These are phyloP conservation scores for Caiman crocodilus DNA, from an alignment of 2,797 vertebrate genomes.

Conservation along the genomic window DNA sequence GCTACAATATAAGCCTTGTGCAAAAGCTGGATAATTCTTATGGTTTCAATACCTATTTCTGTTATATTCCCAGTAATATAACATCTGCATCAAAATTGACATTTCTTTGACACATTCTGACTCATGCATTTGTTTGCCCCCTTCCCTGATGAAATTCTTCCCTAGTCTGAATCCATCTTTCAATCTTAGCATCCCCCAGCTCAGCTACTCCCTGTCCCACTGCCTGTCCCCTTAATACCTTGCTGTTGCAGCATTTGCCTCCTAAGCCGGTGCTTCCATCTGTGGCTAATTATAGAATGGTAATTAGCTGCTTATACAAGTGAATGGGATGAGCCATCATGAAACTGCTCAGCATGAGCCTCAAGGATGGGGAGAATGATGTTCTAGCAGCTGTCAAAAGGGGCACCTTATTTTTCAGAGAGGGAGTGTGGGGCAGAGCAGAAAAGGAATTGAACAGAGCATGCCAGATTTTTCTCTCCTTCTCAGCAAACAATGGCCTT, in stretches of 20 bases:
- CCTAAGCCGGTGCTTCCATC: conserved; percentile 15
- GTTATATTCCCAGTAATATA: not conserved
- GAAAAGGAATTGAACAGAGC: not conserved
- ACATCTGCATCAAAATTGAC: not conserved
- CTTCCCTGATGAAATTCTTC: not conserved
- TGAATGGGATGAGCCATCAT: not conserved
- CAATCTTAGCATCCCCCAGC: not conserved
- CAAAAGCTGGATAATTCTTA: not conserved
- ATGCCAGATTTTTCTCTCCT: too few relatives aligned
- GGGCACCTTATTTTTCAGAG: not conserved
- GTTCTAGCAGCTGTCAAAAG: conserved; percentile 27
- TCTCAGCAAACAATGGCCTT: too few relatives aligned
- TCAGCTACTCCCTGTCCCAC: conserved; percentile 8
- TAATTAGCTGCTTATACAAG: conserved; percentile 44
- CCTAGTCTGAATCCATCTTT: conserved; percentile 8
- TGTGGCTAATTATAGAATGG: conserved; percentile 11
- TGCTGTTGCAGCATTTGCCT: conserved; percentile 20
- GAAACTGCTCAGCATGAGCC: conserved; percentile 1
- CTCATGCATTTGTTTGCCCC: conserved; percentile 35
- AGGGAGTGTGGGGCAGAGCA: not conserved
- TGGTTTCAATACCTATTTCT: not conserved
- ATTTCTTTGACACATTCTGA: conserved; percentile 3
- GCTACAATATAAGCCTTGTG: not conserved
- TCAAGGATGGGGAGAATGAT: not conserved
- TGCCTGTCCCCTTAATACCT: not conserved